phyloP scores from a whole-genome alignment of 37 sponge, comb jelly and placozoan genomes.

The Spongia lamella region DNA sequence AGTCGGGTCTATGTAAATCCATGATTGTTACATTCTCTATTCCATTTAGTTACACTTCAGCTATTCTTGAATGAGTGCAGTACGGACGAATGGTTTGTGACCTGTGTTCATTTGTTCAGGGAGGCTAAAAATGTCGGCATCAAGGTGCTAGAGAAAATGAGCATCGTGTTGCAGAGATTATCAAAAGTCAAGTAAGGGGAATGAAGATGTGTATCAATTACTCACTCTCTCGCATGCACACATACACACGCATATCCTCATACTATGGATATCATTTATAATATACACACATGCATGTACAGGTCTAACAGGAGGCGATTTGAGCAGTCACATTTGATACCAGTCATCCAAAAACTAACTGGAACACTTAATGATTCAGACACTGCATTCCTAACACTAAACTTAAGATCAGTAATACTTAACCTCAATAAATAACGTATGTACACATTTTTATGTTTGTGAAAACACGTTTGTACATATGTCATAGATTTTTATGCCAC shows the following conservation, averaged over 20 bases:
- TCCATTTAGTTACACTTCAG: slow-evolving; percentile 12
- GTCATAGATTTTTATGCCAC: too few species aligned
- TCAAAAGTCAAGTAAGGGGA: slow-evolving; percentile 45
- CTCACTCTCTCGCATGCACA: too few species aligned
- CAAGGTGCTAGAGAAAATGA: slow-evolving; percentile 48
- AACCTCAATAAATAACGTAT: slow-evolving; percentile 1
- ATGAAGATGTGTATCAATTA: too few species aligned
- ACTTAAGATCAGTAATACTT: slow-evolving; percentile 24
- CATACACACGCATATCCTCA: too few species aligned
- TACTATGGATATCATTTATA: neutral
- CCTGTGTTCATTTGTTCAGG: slow-evolving; percentile 22
- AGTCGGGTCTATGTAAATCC: too few species aligned
- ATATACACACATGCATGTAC: neutral
- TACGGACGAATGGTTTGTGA: slow-evolving; percentile 39
- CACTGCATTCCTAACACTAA: slow-evolving; percentile 22
- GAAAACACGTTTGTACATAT: too few species aligned
- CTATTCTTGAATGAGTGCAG: slow-evolving; percentile 22
- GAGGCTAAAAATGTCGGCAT: neutral
- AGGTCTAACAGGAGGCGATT: slow-evolving; percentile 10
- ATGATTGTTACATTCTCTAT: neutral
- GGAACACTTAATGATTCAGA: neutral
- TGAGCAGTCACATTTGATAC: slow-evolving; percentile 7
- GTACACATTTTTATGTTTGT: too few species aligned
- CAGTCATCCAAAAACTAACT: slow-evolving; percentile 8
- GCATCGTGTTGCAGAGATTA: slow-evolving; percentile 52